These are phyloP conservation scores for Alauda arvensis DNA, from an alignment of 2,797 vertebrate genomes.

Conservation along the genomic window DNA sequence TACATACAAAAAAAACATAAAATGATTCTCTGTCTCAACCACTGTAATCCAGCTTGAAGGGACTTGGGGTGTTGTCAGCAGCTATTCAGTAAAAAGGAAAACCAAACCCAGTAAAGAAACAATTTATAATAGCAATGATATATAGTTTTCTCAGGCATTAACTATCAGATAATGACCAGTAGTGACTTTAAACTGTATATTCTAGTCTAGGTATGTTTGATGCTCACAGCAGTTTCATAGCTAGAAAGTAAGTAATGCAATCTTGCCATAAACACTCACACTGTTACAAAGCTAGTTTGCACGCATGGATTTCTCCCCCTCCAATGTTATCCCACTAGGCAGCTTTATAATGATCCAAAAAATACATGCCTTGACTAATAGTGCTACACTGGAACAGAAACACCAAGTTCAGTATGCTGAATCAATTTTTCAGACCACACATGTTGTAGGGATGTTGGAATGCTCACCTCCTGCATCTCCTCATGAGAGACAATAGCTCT, in stretches of 20 bases:
- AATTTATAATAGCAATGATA: conserved; percentile 52
- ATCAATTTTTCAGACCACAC: not conserved
- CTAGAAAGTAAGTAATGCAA: conserved; percentile 10
- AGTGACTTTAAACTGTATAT: conserved; percentile 58
- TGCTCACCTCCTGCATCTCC: not conserved
- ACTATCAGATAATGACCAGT: conserved; percentile 53
- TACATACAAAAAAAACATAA: not conserved
- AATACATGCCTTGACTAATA: conserved; percentile 41
- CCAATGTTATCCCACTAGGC: conserved; percentile 42
- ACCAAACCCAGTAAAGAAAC: conserved; percentile 43
- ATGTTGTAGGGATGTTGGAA: not conserved
- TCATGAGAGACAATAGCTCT: not conserved
- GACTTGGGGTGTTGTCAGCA: conserved; percentile 7
- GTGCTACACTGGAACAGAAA: conserved; percentile 19
- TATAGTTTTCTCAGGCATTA: conserved; percentile 56
- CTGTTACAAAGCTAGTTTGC: conserved; percentile 11
- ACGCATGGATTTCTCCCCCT: conserved; percentile 15
- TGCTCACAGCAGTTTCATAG: conserved; percentile 49
- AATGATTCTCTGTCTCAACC: not conserved
- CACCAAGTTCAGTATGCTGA: not conserved
- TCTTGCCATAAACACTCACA: conserved; percentile 21
- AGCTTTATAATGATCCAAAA: conserved; percentile 59
- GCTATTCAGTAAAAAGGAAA: conserved; percentile 55
- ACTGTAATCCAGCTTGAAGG: conserved; percentile 19
- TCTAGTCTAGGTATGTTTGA: conserved; percentile 41